phyloP scores from a whole-genome alignment of 1,140 invertebrate genomes.

The Ctenoplectra terminalis region DNA sequence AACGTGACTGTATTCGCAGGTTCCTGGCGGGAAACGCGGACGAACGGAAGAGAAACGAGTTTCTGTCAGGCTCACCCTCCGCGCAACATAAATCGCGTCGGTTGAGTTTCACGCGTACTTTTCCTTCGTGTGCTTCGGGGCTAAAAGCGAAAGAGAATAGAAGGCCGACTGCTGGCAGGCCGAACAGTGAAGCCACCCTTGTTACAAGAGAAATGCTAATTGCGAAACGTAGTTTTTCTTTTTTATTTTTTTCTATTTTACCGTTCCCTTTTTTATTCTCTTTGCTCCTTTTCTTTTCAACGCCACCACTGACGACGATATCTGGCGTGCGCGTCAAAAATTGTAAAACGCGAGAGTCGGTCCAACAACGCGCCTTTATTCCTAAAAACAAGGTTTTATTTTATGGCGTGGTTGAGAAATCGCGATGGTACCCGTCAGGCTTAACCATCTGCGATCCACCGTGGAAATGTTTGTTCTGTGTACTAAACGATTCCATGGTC shows the following conservation, averaged over 20 bases:
- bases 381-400: neutral
- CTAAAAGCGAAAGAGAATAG: constrained; percentile 11
- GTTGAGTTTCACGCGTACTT: constrained; percentile 40
- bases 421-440: neutral
- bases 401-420: neutral
- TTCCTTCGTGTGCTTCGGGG: constrained; percentile 24
- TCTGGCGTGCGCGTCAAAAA: constrained; percentile 9
- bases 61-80: constrained; percentile 58
- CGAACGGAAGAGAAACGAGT: constrained; percentile 56
- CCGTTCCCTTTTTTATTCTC: neutral
- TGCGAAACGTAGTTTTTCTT: constrained; percentile 19
- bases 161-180: neutral
- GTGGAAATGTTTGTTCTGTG: neutral
- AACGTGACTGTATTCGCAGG: neutral
- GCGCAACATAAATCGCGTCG: constrained; percentile 66
- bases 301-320: neutral
- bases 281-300: neutral
- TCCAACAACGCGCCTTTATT: neutral
- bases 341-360: neutral
- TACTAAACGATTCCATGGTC: neutral
- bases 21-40: constrained; percentile 45
- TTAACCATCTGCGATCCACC: neutral
- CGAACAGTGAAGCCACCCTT: neutral
- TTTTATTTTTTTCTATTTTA: neutral
- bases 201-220: constrained; percentile 42